Percentiles rank a stretch among this genome's conserved stretches.
These are phyloP conservation scores for Platyscapa corneri DNA, from an alignment of 1,140 invertebrate genomes.

Conservation along the genomic window DNA sequence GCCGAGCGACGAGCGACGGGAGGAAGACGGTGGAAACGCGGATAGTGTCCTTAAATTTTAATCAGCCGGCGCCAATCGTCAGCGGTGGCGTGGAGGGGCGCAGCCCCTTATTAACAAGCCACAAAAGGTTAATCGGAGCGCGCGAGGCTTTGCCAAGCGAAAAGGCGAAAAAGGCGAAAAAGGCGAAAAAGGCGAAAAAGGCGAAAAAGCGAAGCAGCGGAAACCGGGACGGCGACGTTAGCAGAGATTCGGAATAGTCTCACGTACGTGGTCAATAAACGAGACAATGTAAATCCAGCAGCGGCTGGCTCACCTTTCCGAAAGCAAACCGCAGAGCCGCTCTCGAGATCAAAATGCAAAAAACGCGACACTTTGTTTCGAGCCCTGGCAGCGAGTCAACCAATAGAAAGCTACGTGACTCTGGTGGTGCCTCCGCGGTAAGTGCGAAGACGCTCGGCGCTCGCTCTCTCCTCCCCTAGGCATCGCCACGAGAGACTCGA, in stretches of 20 bases:
- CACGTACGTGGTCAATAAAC: background rate
- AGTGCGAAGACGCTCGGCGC: slow-evolving; percentile 36
- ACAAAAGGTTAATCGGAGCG: too few relatives aligned
- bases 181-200: too few relatives aligned
- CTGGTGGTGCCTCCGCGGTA: background rate
- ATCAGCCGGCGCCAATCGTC: too few relatives aligned
- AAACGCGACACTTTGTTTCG: slow-evolving; percentile 2
- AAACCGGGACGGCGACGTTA: background rate
- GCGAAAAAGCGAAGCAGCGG: too few relatives aligned
- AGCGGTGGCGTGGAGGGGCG: too few relatives aligned
- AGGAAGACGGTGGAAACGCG: too few relatives aligned
- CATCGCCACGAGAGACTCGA: background rate
- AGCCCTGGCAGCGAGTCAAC: background rate
- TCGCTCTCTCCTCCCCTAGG: too few relatives aligned
- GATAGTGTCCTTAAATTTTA: too few relatives aligned
- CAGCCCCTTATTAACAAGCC: too few relatives aligned
- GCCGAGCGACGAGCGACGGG: too few relatives aligned
- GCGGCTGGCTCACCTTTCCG: background rate
- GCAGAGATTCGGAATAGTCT: background rate
- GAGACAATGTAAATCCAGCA: slow-evolving; percentile 1
- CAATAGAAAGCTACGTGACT: slow-evolving; percentile 19
- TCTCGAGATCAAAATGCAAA: slow-evolving; percentile 34
- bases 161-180: too few relatives aligned
- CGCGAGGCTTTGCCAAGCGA: too few relatives aligned
- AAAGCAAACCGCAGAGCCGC: background rate